Evolutionary conservation across 1,140 invertebrate species (phyloP), one percentile per base, ranked within the genome.

Genomic region (Caerostris extrusa): DNA sequence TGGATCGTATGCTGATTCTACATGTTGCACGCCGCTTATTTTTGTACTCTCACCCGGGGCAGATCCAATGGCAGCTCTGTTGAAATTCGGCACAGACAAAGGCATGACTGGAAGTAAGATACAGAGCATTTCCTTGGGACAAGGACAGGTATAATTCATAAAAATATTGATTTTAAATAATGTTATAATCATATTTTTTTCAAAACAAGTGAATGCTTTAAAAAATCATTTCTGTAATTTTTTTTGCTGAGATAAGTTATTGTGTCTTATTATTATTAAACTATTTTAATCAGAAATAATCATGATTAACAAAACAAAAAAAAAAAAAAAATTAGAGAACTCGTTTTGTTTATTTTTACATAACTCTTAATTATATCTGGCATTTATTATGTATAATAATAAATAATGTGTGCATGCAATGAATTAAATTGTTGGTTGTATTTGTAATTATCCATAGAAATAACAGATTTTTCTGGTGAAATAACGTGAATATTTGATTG

Each of bases 11-110:
- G 95, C 94, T 53, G 96, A 96, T 95, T 96, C 96, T 89, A 95
- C 96, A 85, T 96, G 95, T 93, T 95, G 95, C 58, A 95, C 96
- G 8, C 96, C 96, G 0, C 95, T 96, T 8, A 95, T 96, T 85
- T 96, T 96, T 95, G 95, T 96, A 8, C 95, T 96, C 34, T 96
- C 96, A 53, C 96, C 96, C 87, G 96, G 96, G 86, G 95, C 96
- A 90, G 96, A 96, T 95, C 96, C 96, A 17, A 96, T 96, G 95
- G 96, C 96, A 56, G 96, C 96, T 7, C 95, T 96, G 8, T 94
- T 96, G 3, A 96, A 96, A 95, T 96, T 96, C 95, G 96, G 96
- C 83, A 96, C 96, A 94, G 96, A 96, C 94, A 95, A 95, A 95
- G 96, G 96, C 56, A 96, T 96, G 95, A 95, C 96, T 67, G 96